These are phyloP conservation scores for Stylophora pistillata DNA, from an alignment of 64 coral and sea anemone genomes.

Conservation along the genomic window DNA sequence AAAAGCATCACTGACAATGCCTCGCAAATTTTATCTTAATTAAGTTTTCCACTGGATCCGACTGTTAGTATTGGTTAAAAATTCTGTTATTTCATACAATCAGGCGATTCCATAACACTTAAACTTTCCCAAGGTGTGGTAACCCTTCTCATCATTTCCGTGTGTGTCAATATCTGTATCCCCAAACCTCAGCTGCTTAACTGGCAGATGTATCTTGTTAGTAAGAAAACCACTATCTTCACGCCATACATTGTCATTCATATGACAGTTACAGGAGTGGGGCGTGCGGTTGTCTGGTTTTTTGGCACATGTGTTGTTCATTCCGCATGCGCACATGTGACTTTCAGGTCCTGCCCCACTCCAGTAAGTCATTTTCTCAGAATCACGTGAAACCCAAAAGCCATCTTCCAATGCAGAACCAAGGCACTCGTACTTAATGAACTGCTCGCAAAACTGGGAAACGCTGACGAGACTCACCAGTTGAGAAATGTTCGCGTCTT, in stretches of 20 bases:
- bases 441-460: conserved; percentile 22
- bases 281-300: no score
- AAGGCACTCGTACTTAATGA: conserved; percentile 32
- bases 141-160: neutral
- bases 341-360: neutral
- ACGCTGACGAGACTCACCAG: neutral
- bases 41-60: neutral
- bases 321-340: neutral
- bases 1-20: no score
- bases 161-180: no score
- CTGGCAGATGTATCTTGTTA: neutral
- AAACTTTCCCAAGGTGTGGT: neutral
- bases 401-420: neutral
- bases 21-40: neutral
- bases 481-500: neutral
- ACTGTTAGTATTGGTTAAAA: neutral
- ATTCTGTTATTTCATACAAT: neutral
- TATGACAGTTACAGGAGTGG: neutral
- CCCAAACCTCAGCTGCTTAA: neutral
- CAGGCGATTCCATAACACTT: neutral
- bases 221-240: neutral
- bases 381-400: conserved; percentile 4
- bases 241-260: neutral
- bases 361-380: neutral
- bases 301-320: neutral